Percentiles rank a stretch among this genome's conserved stretches.
These are phyloP conservation scores for Phaedon cochleariae DNA, from an alignment of 2,888 invertebrate species.

Conservation along the genomic window DNA sequence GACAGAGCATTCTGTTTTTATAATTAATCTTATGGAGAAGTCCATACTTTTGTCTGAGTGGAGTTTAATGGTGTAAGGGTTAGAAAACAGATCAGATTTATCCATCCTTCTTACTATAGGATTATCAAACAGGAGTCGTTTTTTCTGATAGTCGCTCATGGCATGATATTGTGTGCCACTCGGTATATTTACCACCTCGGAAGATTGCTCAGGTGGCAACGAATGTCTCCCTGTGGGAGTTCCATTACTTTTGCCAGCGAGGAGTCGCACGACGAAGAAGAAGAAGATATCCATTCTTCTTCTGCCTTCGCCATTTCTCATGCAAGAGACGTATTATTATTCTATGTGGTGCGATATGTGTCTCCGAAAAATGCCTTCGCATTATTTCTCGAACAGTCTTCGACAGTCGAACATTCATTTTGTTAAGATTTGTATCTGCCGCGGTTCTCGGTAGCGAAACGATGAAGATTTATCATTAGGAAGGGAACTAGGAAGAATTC, in stretches of 20 bases:
- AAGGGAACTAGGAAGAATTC: no score
- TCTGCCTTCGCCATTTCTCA: neutral
- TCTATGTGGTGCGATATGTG: neutral
- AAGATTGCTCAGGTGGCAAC: neutral
- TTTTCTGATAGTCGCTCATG: no score
- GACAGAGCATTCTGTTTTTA: no score
- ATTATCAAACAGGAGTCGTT: no score
- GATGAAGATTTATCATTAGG: no score
- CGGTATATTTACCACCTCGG: neutral
- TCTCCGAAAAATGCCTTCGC: neutral
- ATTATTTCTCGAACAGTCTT: neutral
- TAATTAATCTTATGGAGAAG: no score
- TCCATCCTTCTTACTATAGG: no score
- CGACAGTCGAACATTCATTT: neutral
- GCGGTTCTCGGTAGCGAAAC: no score
- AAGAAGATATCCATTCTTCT: neutral
- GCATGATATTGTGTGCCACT: no score
- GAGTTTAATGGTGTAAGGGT: no score
- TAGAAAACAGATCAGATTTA: no score
- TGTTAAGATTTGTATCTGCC: neutral
- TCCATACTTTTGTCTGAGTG: no score
- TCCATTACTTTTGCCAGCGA: constrained; percentile 27
- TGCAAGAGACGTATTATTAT: neutral
- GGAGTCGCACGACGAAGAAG: constrained; percentile 16
- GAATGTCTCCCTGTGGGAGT: constrained; percentile 20